A percentile compares a stretch with the other conserved stretches of the same genome.
phyloP scores from a whole-genome alignment of 2,888 invertebrate species.

The Amblyjoppa fuscipennis region DNA sequence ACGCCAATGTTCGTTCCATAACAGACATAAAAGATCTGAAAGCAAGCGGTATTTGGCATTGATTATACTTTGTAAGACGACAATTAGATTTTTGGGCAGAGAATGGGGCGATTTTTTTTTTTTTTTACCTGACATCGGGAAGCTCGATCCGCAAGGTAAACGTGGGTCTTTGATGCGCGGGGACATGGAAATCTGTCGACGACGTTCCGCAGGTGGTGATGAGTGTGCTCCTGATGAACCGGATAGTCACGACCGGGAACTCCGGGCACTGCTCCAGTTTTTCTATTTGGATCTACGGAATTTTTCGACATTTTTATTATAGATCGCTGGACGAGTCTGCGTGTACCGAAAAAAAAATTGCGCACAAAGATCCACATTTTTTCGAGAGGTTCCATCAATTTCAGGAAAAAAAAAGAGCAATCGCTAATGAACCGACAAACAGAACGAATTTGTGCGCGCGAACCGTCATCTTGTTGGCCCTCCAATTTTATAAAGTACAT shows the following conservation, averaged over 20 bases:
- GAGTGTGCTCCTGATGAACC: constrained; percentile 72
- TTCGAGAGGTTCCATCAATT: no score
- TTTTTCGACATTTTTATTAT: not conserved
- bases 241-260: constrained; percentile 79
- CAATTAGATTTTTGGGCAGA: no score
- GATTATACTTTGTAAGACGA: no score
- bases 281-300: constrained; percentile 64
- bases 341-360: not conserved
- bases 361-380: no score
- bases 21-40: constrained; percentile 82
- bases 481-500: no score
- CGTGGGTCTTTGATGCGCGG: constrained; percentile 69
- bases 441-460: no score
- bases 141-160: constrained; percentile 79
- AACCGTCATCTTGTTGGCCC: no score
- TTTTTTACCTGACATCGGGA: constrained; percentile 79
- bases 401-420: no score
- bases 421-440: no score
- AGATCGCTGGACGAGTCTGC: not conserved
- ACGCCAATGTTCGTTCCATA: constrained; percentile 79
- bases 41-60: no score
- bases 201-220: constrained; percentile 68
- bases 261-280: constrained; percentile 77
- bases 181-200: constrained; percentile 76
- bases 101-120: not conserved